phyloP scores from a whole-genome alignment of 1,140 invertebrate species.

The Andrena cerasifolii region DNA sequence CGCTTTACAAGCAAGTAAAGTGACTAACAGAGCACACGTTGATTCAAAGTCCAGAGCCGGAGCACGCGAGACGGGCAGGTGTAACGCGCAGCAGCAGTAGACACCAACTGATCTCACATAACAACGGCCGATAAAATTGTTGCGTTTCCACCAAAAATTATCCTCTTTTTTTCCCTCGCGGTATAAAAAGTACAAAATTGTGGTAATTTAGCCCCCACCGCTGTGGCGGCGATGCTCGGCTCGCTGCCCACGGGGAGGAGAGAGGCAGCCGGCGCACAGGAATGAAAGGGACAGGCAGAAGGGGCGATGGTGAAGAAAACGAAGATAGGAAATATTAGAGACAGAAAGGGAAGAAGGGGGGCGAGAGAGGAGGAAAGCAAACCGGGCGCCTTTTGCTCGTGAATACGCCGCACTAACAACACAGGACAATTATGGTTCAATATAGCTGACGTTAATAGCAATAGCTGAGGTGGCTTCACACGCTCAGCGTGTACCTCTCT shows the following conservation, averaged over 20 bases:
- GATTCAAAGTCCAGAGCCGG: conserved; percentile 23
- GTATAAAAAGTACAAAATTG: conserved; percentile 80
- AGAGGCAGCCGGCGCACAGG: conserved; percentile 56
- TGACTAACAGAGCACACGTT: conserved; percentile 31
- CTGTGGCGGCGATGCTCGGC: conserved; percentile 57
- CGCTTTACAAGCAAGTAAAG: background rate
- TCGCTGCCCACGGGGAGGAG: conserved; percentile 58
- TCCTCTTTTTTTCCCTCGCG: conserved; percentile 75
- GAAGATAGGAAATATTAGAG: conserved; percentile 39
- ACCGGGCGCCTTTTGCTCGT: conserved; percentile 56
- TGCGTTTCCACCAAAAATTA: conserved; percentile 82
- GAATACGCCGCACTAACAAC: conserved; percentile 68
- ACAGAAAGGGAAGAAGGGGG: conserved; percentile 48
- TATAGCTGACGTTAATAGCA: conserved; percentile 69
- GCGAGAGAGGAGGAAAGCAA: conserved; percentile 36
- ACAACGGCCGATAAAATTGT: conserved; percentile 81
- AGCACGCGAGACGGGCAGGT: conserved; percentile 69
- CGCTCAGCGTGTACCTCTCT: conserved; percentile 34
- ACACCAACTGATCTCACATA: conserved; percentile 80
- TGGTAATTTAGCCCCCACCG: conserved; percentile 79
- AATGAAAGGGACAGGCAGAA: conserved; percentile 29
- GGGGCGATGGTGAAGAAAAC: conserved; percentile 35
- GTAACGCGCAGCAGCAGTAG: conserved; percentile 79
- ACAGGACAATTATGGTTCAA: conserved; percentile 73
- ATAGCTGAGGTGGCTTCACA: conserved; percentile 60